Percentiles rank a stretch among this genome's conserved stretches.
These are phyloP conservation scores for Graptemys geographica DNA, from an alignment of 2,797 vertebrate genomes.

Conservation along the genomic window DNA sequence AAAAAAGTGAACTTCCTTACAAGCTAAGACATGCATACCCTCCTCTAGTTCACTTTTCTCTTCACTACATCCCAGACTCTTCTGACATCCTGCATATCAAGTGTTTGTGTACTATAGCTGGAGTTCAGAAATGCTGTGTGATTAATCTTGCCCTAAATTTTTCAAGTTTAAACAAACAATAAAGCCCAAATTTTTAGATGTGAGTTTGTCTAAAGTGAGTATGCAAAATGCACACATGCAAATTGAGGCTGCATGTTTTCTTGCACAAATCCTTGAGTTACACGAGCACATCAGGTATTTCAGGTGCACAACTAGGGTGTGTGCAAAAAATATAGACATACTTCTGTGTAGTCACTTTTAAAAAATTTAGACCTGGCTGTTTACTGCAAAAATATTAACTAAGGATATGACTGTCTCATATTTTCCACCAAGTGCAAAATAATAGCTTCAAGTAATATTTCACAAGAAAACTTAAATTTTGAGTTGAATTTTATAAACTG, in stretches of 20 bases:
- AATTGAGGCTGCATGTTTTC: not conserved
- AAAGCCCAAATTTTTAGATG: not conserved
- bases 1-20: not conserved
- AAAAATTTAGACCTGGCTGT: not conserved
- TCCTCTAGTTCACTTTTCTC: not conserved
- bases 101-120: not conserved
- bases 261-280: not conserved
- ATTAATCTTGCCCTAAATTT: not conserved
- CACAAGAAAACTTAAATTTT: not conserved
- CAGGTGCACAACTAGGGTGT: not conserved
- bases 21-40: not conserved
- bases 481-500: not conserved
- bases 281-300: not conserved
- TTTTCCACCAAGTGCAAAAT: not conserved
- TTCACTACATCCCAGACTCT: not conserved
- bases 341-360: not conserved
- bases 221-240: accelerated
- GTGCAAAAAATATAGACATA: not conserved
- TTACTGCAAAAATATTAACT: not conserved
- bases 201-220: not conserved
- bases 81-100: not conserved
- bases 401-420: not conserved
- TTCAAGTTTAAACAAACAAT: not conserved
- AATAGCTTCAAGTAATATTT: not conserved
- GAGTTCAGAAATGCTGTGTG: not conserved